Evolutionary conservation across 2,888 invertebrate species (phyloP).

Genomic region (Drosophila yooni): DNA sequence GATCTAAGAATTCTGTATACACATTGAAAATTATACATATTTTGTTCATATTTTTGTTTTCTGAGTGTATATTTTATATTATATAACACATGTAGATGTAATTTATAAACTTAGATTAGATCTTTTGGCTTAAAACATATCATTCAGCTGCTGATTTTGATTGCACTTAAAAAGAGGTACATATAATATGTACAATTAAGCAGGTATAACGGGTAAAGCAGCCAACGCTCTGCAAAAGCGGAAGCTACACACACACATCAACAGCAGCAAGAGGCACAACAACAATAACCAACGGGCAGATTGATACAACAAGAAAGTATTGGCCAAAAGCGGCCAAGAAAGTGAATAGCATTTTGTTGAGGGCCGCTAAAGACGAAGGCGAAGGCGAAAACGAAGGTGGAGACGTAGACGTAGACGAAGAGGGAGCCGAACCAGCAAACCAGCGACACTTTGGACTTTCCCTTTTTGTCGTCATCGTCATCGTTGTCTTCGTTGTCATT

Average conservation of each 20-base stretch:
- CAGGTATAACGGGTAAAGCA: constrained; percentile 25
- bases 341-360: constrained; percentile 50
- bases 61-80: neutral
- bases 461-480: constrained; percentile 66
- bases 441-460: constrained; percentile 63
- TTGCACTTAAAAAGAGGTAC: neutral
- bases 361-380: constrained; percentile 40
- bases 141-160: neutral
- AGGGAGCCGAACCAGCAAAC: constrained; percentile 26
- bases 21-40: too few relatives aligned
- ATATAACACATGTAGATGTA: neutral
- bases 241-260: constrained; percentile 41
- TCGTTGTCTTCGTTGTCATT: constrained; percentile 14
- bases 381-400: constrained; percentile 11
- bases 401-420: neutral
- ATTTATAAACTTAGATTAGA: neutral
- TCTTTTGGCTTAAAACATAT: neutral
- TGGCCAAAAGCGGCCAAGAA: constrained; percentile 62
- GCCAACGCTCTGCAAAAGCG: constrained; percentile 40
- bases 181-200: constrained; percentile 15
- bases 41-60: neutral
- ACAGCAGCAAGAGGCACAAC: constrained; percentile 14
- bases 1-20: too few relatives aligned
- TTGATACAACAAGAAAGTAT: constrained; percentile 37
- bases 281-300: constrained; percentile 5